Conservation (phyloP, 2,888 invertebrate genomes). For the Zelleria hepariella region DNA sequence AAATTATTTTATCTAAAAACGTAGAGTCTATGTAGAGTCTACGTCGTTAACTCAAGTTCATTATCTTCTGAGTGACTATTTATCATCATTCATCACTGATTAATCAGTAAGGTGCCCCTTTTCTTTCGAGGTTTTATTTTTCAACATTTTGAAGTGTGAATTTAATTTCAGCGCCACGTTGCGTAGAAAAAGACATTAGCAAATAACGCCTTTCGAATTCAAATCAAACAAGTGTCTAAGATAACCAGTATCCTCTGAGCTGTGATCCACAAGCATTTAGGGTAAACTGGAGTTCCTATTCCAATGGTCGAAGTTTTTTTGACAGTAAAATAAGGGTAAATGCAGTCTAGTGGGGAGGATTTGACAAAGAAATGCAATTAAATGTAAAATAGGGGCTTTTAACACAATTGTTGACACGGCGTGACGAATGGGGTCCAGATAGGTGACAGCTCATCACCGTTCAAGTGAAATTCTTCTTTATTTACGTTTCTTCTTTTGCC, state of each 20-base stretch:
- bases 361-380: constrained; percentile 70
- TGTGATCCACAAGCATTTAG: background rate
- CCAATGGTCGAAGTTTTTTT: constrained; percentile 1
- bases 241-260: constrained; percentile 19
- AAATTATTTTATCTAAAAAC: too few relatives aligned
- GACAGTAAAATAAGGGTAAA: constrained; percentile 51
- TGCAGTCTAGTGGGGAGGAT: constrained; percentile 59
- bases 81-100: too few relatives aligned
- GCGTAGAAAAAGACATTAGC: constrained; percentile 50
- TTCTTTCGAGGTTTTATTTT: background rate
- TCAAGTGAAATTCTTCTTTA: background rate
- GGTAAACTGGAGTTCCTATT: background rate
- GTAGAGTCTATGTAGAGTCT: too few relatives aligned
- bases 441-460: background rate
- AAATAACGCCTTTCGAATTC: constrained; percentile 48
- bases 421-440: constrained; percentile 53
- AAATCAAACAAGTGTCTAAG: constrained; percentile 61
- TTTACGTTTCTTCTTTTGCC: background rate
- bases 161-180: constrained; percentile 30
- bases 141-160: constrained; percentile 1
- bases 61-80: too few relatives aligned
- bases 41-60: too few relatives aligned
- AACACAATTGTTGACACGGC: constrained; percentile 63
- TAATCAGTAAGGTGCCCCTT: too few relatives aligned
- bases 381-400: constrained; percentile 69